phyloP scores from a whole-genome alignment of 2,797 vertebrate species.

The Malacoraja senta region DNA sequence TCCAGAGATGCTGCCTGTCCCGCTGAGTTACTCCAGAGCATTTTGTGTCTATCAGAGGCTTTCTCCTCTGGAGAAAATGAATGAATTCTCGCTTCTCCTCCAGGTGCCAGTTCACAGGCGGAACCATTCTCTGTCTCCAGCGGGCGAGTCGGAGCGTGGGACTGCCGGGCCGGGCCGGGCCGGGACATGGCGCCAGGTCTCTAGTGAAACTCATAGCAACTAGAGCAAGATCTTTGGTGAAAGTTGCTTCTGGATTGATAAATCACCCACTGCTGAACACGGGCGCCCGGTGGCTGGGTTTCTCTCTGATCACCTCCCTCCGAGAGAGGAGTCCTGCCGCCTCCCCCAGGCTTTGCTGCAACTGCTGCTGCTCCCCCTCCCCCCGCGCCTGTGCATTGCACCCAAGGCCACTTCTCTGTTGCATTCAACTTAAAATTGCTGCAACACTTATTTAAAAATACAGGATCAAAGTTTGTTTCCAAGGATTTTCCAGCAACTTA shows the following conservation, averaged over 20 bases:
- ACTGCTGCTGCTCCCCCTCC: too few species aligned
- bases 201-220: too few species aligned
- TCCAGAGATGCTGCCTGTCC: too few species aligned
- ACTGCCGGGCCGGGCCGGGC: neutral
- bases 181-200: too few species aligned
- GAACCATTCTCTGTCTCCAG: neutral
- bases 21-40: too few species aligned
- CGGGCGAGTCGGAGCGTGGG: neutral
- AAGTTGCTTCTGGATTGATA: neutral
- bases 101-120: neutral
- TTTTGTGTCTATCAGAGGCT: too few species aligned
- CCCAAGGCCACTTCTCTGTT: neutral
- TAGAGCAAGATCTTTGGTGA: neutral
- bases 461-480: neutral
- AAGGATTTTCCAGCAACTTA: neutral
- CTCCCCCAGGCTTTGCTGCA: too few species aligned
- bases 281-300: neutral
- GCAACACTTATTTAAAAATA: neutral
- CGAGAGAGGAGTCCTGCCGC: too few species aligned
- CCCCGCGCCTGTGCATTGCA: too few species aligned
- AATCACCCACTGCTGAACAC: neutral
- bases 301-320: too few species aligned
- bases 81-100: neutral
- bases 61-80: neutral
- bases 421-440: neutral